These are phyloP conservation scores for Mactra quadrangularis DNA, from an alignment of 1,140 invertebrate genomes.

Conservation along the genomic window DNA sequence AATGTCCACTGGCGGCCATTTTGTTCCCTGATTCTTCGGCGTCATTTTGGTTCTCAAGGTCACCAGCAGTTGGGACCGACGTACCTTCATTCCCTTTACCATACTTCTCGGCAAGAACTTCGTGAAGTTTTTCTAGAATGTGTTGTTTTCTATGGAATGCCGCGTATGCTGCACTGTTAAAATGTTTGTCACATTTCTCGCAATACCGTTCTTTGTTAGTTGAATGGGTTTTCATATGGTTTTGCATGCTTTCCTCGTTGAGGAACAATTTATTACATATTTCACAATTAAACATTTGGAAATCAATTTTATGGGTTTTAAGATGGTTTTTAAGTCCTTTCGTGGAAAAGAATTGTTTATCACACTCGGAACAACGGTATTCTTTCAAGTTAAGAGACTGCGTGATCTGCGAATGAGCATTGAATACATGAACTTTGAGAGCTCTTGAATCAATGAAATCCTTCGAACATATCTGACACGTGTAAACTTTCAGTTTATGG, in stretches of 20 bases:
- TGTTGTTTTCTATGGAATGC: conserved; percentile 58
- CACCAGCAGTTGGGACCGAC: not conserved
- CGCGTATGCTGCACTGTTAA: conserved; percentile 38
- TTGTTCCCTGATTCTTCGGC: not conserved
- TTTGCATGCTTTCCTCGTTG: conserved; percentile 30
- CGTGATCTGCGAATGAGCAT: conserved; percentile 57
- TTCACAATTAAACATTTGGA: conserved; percentile 45
- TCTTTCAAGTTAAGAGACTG: conserved; percentile 31
- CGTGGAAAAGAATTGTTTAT: conserved; percentile 57
- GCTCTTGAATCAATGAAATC: conserved; percentile 57
- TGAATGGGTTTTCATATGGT: conserved; percentile 44
- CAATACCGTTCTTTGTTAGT: conserved; percentile 45
- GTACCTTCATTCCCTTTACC: conserved; percentile 1
- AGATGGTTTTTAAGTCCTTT: conserved; percentile 60
- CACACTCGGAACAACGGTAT: conserved; percentile 51
- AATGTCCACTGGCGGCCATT: too few species aligned
- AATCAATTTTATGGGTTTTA: conserved; percentile 29
- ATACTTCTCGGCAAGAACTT: conserved; percentile 25
- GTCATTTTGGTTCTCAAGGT: not conserved
- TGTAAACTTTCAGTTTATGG: conserved; percentile 54
- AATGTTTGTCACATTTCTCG: conserved; percentile 56
- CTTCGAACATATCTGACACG: conserved; percentile 54
- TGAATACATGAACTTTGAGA: conserved; percentile 55
- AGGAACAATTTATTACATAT: conserved; percentile 57
- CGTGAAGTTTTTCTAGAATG: conserved; percentile 47